Base-by-base conservation (phyloP, 2,797 vertebrate species). In the Coregonus ussuriensis region DNA sequence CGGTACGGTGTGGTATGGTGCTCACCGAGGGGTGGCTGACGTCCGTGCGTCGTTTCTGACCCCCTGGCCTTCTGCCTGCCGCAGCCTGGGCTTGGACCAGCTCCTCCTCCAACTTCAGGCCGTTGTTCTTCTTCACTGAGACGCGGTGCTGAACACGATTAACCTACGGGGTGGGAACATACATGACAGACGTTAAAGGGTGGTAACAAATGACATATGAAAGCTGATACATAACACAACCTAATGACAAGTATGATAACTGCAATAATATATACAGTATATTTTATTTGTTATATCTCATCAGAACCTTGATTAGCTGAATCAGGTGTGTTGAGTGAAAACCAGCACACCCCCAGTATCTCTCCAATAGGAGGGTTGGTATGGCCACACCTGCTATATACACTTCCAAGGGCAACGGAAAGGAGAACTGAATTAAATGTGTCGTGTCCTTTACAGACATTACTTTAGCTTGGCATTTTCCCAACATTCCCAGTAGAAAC, bases 141-240 rank as follows among this genome's bases (percentile, higher is more conserved):
- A 99, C 95, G 6, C 97, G 94, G 31, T 97, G 96, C 21, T 98
- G 96, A 25, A 99, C 95, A 73, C 94, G 96, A 63, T 96, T 94
- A 88, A 99, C 96, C 97, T 99, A 84, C 72, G 84, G 74, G 29
- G n/a, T 47, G 29, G 41, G 25, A 41, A 78, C 63, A 75, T 6
- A 21, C 4, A 13, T 18, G 63, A 18, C 41, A 6, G 76, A 74
- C 33, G 53, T 47, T 6, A 47, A 35, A 54, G 53, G 37, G 5
- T 54, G 15, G 18, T 51, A 15, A 7, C 6, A 56, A 25, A 31
- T 47, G 2, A 29, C 25, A 65, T 21, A 16, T 56, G 6, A 52
- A 52, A 33, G 31, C 31, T 33, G 31, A 33, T 33, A 33, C 31
- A 33, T 33, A 33, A 33, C 3, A 3, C 31, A 33, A 33, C 31